Base-by-base conservation (phyloP, 2,113 vertebrate species). In the Pyrgilauda ruficollis region DNA sequence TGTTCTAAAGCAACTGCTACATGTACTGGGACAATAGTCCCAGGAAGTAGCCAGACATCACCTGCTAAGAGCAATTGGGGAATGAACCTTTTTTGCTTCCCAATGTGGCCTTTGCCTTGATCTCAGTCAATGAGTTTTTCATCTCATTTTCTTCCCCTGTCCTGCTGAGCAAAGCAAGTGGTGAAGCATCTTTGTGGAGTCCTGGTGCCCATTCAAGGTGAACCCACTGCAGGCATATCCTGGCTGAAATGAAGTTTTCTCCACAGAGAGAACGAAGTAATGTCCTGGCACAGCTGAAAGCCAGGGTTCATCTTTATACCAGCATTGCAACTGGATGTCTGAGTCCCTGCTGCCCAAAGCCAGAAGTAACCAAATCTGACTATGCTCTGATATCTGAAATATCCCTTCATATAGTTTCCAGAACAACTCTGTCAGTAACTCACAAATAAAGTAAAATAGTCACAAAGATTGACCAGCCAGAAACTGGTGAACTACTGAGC, bases 321-420 rank as follows among this genome's bases (percentile, higher is more conserved):
- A 70, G 15, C 18, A 20, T 17, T 43, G 53, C 35, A 76, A 18
- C 11, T 21, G 13, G 10, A 68, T 55, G 53, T 28, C 35, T 1
- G 0, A 58, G 7, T 9, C 2, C 4, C 7, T 1, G 2, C 35
- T 35, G 16, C 41, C 35, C 37, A 69, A 27, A 59, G n/a, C 2
- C 41, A 79, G 44, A 79, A 50, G 47, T 30, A 68, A 70, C 11
- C 20, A 83, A 61, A 47, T 7, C 41, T 31, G 68, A 43, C 43
- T 43, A 14, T 20, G 11, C 31, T 68, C 16, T 0, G 0, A n/a
- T 21, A 68, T 10, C 41, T 37, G 53, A 85, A 44, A 64, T 44
- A 72, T 11, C 18, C 52, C 17, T 26, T 37, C 26, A 47, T 5
- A 3, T 8, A 4, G 5, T 68, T 79, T 68, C 63, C n/a, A 81